Base-by-base conservation (phyloP, 2,888 invertebrate species). In the Athalia circularis region DNA sequence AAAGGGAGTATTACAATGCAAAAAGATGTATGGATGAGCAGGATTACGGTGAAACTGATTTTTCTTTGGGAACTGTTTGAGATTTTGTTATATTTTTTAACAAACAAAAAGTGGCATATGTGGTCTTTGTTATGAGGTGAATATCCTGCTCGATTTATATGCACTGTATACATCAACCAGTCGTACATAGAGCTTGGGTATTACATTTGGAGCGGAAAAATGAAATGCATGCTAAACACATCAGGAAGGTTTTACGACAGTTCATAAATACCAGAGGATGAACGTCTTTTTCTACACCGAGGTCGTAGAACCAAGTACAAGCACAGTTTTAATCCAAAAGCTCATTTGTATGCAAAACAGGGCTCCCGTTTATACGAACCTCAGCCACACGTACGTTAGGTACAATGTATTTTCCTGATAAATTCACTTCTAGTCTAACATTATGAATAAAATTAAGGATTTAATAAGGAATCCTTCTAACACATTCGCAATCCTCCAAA, bases 281-380 rank as follows among this genome's bases (percentile, higher is more conserved):
- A 68, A 59, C 59, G 67, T 59, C 59, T 68, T 77, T 68, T 57
- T 68, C 77, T 77, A 77, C 54, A 43, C 57, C 54, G 59, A 65
- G 47, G 67, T 68, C 62, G 48, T 77, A 77, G 77, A 65, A 59
- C 65, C 67, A 29, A 67, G 29, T 74, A 79, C 77, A 77, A 77
- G 76, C 77, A 74, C 80, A 61, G 50, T 83, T 85, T 85, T 83
- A 85, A 85, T 85, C 83, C 79, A 75, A 74, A 77, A 80, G 78
- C 81, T 85, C 84, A 83, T 85, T 78, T 83, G 80, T 82, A 84
- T 85, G 85, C 84, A 83, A 85, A 85, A 68, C 82, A 61, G 67
- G 64, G 77, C 79, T 80, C 70, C 52, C 80, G 75, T 80, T 80
- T 74, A 77, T 76, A 79, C 54, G 65, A 61, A 61, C 72, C 68